Conservation (phyloP, 2,797 vertebrate genomes). For the Miichthys miiuy region DNA sequence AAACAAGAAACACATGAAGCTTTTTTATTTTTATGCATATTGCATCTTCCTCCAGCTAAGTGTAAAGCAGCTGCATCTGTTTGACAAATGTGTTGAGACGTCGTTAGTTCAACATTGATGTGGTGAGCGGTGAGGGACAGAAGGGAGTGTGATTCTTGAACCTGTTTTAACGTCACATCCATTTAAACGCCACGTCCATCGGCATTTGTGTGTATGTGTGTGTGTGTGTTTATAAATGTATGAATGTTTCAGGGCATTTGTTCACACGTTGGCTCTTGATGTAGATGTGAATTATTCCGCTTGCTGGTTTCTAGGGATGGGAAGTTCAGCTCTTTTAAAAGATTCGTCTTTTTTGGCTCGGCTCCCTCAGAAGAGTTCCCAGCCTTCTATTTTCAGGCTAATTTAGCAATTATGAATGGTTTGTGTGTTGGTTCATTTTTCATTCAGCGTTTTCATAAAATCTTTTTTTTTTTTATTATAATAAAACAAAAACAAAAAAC, state of each 20-base stretch:
- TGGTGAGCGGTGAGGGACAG: slow-evolving; percentile 18
- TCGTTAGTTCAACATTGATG: slow-evolving; percentile 65
- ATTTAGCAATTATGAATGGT: too few species aligned
- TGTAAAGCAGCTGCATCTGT: slow-evolving; percentile 69
- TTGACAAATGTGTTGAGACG: slow-evolving; percentile 73
- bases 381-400: too few species aligned
- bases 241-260: slow-evolving; percentile 4
- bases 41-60: slow-evolving; percentile 47
- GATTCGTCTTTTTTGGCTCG: too few species aligned
- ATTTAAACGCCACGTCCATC: slow-evolving; percentile 61
- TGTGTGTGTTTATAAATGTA: slow-evolving; percentile 37
- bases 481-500: too few species aligned
- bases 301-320: too few species aligned
- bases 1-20: slow-evolving; percentile 40
- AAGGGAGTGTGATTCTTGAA: slow-evolving; percentile 36
- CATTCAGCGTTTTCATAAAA: too few species aligned
- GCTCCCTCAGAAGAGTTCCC: too few species aligned
- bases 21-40: slow-evolving; percentile 28
- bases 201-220: slow-evolving; percentile 9
- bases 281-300: neutral
- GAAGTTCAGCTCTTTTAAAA: too few species aligned
- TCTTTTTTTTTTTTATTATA: too few species aligned
- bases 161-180: slow-evolving; percentile 69
- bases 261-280: neutral
- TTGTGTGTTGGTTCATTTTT: too few species aligned